Conservation (phyloP, 2,888 invertebrate genomes). For the Tanypteryx hageni region DNA sequence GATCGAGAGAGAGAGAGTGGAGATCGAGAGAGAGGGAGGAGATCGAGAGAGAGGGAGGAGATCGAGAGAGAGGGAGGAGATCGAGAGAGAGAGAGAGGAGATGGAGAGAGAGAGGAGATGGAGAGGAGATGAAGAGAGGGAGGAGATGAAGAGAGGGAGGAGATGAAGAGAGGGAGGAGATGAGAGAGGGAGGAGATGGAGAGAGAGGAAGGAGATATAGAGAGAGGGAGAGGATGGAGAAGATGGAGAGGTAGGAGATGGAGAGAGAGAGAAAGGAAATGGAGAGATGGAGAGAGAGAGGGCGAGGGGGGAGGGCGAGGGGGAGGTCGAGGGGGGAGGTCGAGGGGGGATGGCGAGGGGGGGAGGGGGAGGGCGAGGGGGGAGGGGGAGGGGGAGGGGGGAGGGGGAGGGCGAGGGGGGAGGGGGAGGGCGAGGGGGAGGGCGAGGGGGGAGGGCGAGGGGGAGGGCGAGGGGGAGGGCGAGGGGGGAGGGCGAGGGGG, state of each 20-base stretch:
- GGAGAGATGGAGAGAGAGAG: too few relatives aligned
- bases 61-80: background rate
- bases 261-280: too few relatives aligned
- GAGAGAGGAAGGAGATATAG: too few relatives aligned
- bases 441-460: background rate
- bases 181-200: too few relatives aligned
- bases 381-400: slow-evolving; percentile 65
- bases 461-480: slow-evolving; percentile 37
- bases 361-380: slow-evolving; percentile 54
- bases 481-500: background rate
- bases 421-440: background rate
- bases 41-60: too few relatives aligned
- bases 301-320: slow-evolving; percentile 14
- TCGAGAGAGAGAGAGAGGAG: too few relatives aligned
- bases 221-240: too few relatives aligned
- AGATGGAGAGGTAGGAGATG: too few relatives aligned
- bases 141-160: too few relatives aligned
- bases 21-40: background rate
- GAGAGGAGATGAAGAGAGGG: background rate
- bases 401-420: slow-evolving; percentile 68
- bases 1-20: too few relatives aligned
- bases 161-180: too few relatives aligned
- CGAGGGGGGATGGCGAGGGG: slow-evolving; percentile 61
- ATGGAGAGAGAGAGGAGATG: too few relatives aligned
- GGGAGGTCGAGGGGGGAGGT: background rate